phyloP scores from a whole-genome alignment of 2,888 invertebrate species.

The Liopterus haemorrhoidalis region DNA sequence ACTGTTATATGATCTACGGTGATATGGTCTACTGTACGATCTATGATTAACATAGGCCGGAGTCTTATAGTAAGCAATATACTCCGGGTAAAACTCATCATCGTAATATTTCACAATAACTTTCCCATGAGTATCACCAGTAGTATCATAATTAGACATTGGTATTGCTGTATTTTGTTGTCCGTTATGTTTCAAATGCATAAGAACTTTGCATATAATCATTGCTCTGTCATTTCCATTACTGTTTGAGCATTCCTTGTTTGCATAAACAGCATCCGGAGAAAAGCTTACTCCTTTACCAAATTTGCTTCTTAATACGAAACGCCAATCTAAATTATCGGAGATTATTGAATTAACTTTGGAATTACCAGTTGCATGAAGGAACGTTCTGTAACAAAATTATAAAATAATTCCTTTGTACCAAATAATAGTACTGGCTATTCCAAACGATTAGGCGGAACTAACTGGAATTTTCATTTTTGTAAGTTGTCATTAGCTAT shows the following conservation, averaged over 20 bases:
- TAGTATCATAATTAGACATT: slow-evolving; percentile 36
- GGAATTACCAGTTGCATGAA: slow-evolving; percentile 35
- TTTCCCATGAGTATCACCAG: slow-evolving; percentile 32
- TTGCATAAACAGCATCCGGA: slow-evolving; percentile 33
- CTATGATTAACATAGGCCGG: no score
- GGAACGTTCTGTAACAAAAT: no score
- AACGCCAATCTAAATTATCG: slow-evolving; percentile 39
- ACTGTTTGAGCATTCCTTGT: slow-evolving; percentile 31
- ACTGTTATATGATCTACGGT: no score
- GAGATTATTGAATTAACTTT: slow-evolving; percentile 35
- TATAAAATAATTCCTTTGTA: no score
- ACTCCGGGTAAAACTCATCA: slow-evolving; percentile 41
- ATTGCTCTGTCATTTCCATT: slow-evolving; percentile 35
- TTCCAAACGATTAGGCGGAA: no score
- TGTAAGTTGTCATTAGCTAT: no score
- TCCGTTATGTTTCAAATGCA: slow-evolving; percentile 30
- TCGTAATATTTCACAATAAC: slow-evolving; percentile 43
- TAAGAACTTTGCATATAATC: slow-evolving; percentile 38
- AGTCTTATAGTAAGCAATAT: slow-evolving; percentile 37
- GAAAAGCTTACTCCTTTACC: slow-evolving; percentile 40
- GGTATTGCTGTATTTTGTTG: slow-evolving; percentile 29
- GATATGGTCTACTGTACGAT: no score
- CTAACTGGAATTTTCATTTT: no score
- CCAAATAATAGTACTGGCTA: no score
- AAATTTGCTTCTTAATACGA: slow-evolving; percentile 32